A percentile compares a stretch with the other conserved stretches of the same genome.
phyloP scores from a whole-genome alignment of 2,888 invertebrate species.

The Diplazon laetatorius region DNA sequence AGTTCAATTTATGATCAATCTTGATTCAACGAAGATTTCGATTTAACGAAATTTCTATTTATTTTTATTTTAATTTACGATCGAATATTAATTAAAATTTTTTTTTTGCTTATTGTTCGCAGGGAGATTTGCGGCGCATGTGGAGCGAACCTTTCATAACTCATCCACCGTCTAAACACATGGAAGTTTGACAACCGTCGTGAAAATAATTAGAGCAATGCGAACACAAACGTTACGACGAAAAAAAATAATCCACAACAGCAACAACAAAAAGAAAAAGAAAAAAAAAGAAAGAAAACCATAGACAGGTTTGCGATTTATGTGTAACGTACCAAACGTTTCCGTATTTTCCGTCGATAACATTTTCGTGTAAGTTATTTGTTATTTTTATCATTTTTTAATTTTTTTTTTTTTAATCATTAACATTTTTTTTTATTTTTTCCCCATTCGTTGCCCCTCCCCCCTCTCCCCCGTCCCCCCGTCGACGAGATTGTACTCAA shows the following conservation, averaged over 20 bases:
- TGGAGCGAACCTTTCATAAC: slow-evolving; percentile 98
- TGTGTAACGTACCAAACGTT: slow-evolving; percentile 67
- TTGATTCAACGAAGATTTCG: too few species aligned
- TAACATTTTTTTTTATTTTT: slow-evolving; percentile 24
- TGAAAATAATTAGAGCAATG: slow-evolving; percentile 39
- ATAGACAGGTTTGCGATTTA: slow-evolving; percentile 64
- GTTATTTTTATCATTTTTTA: slow-evolving; percentile 48
- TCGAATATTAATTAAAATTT: too few species aligned
- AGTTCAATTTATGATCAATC: too few species aligned
- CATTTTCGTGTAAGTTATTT: slow-evolving; percentile 79
- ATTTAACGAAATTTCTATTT: too few species aligned
- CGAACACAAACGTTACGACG: slow-evolving; percentile 53
- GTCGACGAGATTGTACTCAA: slow-evolving; percentile 13
- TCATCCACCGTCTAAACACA: slow-evolving; percentile 91
- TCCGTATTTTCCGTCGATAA: slow-evolving; percentile 75
- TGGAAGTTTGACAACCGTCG: slow-evolving; percentile 88
- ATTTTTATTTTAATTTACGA: too few species aligned
- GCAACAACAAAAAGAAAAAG: too few species aligned
- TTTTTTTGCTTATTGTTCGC: slow-evolving; percentile 63
- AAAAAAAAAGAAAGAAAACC: too few species aligned
- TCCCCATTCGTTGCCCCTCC: slow-evolving; percentile 18
- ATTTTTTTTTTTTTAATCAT: slow-evolving; percentile 26
- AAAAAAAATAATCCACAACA: too few species aligned
- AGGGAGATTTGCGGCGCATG: slow-evolving; percentile 98
- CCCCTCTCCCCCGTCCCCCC: slow-evolving; percentile 21